Percentiles rank a stretch among this genome's conserved stretches.
Conservation (phyloP, 2,797 vertebrate species). For the Anniella stebbinsi region DNA sequence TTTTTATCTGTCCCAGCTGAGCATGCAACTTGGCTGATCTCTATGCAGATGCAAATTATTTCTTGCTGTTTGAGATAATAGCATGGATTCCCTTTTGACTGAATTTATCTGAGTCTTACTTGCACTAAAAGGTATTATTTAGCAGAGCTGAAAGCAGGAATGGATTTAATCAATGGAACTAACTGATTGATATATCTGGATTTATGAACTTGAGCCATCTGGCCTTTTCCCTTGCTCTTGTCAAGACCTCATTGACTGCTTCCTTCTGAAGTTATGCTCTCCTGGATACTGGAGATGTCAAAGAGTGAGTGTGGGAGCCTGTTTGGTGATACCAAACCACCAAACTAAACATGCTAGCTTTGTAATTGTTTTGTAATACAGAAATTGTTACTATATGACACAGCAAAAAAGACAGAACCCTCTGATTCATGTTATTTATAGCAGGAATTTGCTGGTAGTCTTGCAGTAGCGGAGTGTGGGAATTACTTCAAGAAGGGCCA, state of each 20-base stretch:
- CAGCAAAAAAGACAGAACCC: not conserved
- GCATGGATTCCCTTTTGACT: not conserved
- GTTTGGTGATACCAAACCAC: not conserved
- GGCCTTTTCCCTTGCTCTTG: constrained; percentile 11
- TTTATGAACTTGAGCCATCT: constrained; percentile 12
- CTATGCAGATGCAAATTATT: not conserved
- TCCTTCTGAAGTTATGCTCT: constrained; percentile 6
- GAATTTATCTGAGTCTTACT: not conserved
- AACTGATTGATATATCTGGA: not conserved
- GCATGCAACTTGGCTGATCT: fast-evolving
- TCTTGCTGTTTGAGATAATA: not conserved
- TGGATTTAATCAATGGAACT: not conserved
- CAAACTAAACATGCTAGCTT: not conserved
- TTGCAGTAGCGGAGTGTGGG: not conserved
- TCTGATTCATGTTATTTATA: not conserved
- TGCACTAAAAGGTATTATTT: not conserved
- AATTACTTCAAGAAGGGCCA: not conserved
- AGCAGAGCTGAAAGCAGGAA: constrained; percentile 4
- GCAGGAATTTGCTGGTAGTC: not conserved
- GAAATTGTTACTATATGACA: not conserved
- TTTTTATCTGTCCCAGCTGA: not conserved
- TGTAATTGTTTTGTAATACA: not conserved
- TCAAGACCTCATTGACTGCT: not conserved
- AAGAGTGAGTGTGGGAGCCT: not conserved
- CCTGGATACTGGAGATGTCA: not conserved